Conservation (phyloP, 2,888 invertebrate genomes). For the Meganola albula region DNA sequence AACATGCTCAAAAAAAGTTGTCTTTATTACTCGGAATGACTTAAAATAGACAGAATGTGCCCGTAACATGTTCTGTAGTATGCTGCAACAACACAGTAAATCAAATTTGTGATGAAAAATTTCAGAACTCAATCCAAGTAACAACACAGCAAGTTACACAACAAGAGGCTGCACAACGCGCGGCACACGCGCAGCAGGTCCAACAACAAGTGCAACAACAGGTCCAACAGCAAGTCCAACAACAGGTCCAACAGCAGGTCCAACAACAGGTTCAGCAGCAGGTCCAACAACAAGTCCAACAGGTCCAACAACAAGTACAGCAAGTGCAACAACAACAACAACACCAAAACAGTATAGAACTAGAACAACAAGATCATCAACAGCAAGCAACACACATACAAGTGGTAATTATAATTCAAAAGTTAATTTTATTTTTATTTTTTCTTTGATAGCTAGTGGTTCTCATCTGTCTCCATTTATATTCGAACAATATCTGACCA, state of each 20-base stretch:
- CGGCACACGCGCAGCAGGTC: slow-evolving; percentile 30
- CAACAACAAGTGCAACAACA: slow-evolving; percentile 44
- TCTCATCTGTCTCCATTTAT: no score
- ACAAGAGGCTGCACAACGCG: slow-evolving; percentile 49
- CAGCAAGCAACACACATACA: slow-evolving; percentile 73
- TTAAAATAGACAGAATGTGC: no score
- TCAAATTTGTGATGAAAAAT: slow-evolving; percentile 3
- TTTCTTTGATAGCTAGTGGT: no score
- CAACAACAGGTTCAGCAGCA: slow-evolving; percentile 48
- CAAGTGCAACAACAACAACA: slow-evolving; percentile 43
- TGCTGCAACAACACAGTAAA: no score
- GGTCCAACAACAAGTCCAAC: slow-evolving; percentile 44
- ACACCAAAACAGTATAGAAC: slow-evolving; percentile 59
- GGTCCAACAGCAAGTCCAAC: slow-evolving; percentile 54
- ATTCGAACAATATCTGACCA: no score
- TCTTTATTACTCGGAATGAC: no score
- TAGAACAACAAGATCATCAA: slow-evolving; percentile 66
- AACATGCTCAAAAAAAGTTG: no score
- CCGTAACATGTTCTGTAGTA: no score
- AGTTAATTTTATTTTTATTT: no score
- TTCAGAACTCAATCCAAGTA: slow-evolving; percentile 38
- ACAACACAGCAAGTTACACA: slow-evolving; percentile 46
- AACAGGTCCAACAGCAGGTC: slow-evolving; percentile 42
- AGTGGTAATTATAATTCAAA: slow-evolving; percentile 48
- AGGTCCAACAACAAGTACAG: slow-evolving; percentile 55